Percentiles rank a stretch among this genome's conserved stretches.
phyloP scores from a whole-genome alignment of 2,888 invertebrate genomes.

The Mythimna albipuncta region DNA sequence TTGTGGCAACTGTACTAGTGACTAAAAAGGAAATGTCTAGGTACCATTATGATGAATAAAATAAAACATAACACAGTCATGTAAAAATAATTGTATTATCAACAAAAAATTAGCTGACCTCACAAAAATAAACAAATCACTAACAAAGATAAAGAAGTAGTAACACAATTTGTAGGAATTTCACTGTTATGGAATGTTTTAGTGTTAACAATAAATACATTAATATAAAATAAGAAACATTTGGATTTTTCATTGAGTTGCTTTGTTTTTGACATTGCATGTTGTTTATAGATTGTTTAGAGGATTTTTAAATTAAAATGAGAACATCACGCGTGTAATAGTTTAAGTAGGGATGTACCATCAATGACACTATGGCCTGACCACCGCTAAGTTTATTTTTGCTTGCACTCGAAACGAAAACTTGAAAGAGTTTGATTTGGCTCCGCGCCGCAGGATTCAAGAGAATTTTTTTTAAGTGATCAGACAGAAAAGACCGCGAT shows the following conservation, averaged over 20 bases:
- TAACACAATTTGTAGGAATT: slow-evolving; percentile 21
- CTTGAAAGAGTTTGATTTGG: too few species aligned
- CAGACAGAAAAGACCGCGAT: too few species aligned
- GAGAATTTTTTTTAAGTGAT: too few species aligned
- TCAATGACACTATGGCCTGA: too few species aligned
- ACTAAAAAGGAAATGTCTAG: too few species aligned
- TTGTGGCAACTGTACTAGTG: too few species aligned
- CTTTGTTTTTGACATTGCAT: slow-evolving; percentile 10
- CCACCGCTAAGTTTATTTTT: too few species aligned
- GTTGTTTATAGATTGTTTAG: background rate
- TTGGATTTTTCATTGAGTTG: background rate
- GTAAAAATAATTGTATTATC: slow-evolving; percentile 67
- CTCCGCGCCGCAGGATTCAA: too few species aligned
- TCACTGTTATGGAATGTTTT: slow-evolving; percentile 38
- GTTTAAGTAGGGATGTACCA: too few species aligned
- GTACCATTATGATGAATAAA: too few species aligned
- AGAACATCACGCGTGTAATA: too few species aligned
- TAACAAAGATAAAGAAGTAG: slow-evolving; percentile 43
- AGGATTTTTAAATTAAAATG: background rate
- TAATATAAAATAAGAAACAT: background rate
- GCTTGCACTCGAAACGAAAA: too few species aligned
- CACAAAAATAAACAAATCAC: slow-evolving; percentile 43
- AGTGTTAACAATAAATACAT: slow-evolving; percentile 17
- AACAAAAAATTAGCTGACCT: slow-evolving; percentile 62
- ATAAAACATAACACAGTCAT: slow-evolving; percentile 50